A percentile compares a stretch with the other conserved stretches of the same genome.
Conservation (phyloP, 2,113 vertebrate species). For the Eurypyga helias region DNA sequence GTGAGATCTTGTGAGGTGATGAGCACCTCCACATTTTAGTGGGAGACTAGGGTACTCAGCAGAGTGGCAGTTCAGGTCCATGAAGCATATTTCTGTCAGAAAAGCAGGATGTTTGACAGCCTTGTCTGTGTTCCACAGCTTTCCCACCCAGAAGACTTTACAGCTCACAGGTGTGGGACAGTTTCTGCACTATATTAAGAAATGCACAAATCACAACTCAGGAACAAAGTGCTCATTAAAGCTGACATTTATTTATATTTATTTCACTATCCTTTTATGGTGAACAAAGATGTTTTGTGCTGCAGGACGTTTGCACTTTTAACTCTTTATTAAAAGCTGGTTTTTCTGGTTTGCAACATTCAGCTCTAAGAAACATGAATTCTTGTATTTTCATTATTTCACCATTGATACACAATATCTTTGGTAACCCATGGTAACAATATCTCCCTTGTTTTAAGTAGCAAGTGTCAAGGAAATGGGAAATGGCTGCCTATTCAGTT, state of each 20-base stretch:
- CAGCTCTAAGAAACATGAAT: not conserved
- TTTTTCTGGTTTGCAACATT: not conserved
- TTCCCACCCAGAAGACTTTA: not conserved
- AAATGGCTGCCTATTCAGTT: not conserved
- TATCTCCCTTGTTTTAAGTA: not conserved
- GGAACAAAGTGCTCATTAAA: not conserved
- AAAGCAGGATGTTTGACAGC: not conserved
- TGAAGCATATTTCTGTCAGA: not conserved
- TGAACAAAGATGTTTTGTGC: not conserved
- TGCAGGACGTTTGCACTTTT: not conserved
- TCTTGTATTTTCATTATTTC: not conserved
- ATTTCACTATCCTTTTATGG: not conserved
- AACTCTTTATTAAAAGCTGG: not conserved
- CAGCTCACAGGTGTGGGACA: not conserved
- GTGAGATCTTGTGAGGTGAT: not conserved
- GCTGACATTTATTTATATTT: not conserved
- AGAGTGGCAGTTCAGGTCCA: not conserved
- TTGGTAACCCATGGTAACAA: conserved; percentile 7
- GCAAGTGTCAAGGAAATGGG: not conserved
- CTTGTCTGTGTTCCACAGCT: not conserved
- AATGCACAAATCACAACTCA: not conserved
- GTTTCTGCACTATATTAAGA: not conserved
- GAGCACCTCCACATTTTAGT: not conserved
- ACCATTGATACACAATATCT: not conserved
- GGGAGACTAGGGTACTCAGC: not conserved